phyloP scores from a whole-genome alignment of 2,888 invertebrate species.

The Bombyx huttoni region DNA sequence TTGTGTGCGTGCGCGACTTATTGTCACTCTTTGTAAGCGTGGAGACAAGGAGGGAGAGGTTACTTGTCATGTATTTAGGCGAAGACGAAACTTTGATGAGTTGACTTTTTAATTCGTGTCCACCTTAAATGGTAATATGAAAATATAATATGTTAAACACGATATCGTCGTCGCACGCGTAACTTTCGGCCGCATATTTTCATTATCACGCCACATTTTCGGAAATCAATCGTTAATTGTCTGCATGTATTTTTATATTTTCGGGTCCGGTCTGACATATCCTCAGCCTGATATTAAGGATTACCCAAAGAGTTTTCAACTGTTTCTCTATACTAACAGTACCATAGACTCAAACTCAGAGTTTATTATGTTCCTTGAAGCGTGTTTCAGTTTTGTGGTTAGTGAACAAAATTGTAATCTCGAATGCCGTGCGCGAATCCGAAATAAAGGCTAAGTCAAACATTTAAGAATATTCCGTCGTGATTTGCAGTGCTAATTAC shows the following conservation, averaged over 20 bases:
- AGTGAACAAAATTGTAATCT: too few species aligned
- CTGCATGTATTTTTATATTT: too few species aligned
- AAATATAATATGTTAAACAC: slow-evolving; percentile 12
- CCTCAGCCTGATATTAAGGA: too few species aligned
- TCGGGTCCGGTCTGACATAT: too few species aligned
- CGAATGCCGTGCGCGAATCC: not conserved
- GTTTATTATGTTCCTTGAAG: too few species aligned
- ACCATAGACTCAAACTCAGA: too few species aligned
- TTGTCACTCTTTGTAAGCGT: slow-evolving; percentile 67
- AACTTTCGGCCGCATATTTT: slow-evolving; percentile 22
- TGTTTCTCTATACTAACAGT: too few species aligned
- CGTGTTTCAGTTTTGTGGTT: too few species aligned
- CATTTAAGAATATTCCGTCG: not conserved
- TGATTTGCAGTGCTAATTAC: not conserved
- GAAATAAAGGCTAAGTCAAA: slow-evolving; percentile 2
- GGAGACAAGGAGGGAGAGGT: slow-evolving; percentile 61
- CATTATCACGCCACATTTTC: slow-evolving; percentile 32
- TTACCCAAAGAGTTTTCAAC: too few species aligned
- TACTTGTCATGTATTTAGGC: slow-evolving; percentile 71
- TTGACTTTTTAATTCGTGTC: slow-evolving; percentile 64
- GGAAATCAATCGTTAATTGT: too few species aligned
- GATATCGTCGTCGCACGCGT: not conserved
- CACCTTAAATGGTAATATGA: slow-evolving; percentile 32
- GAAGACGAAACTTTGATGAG: slow-evolving; percentile 63
- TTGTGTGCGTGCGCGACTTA: slow-evolving; percentile 57